Evolutionary conservation across 2,113 vertebrate species (phyloP).

Genomic region (Eclectus roratus): DNA sequence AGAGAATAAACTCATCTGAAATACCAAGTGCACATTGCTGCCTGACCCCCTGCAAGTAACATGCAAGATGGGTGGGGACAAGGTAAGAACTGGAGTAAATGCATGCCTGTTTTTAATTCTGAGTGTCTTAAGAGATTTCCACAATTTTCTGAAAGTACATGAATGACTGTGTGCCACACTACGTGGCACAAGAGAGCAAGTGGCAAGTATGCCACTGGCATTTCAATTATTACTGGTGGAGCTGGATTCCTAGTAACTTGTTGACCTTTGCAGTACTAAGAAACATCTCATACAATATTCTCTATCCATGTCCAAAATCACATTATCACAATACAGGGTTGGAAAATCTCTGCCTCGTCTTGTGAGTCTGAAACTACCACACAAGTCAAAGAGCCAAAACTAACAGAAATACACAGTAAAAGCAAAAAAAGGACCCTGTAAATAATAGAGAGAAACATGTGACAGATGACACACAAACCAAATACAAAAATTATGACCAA

Average conservation of each 20-base stretch:
- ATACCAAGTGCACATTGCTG: neutral
- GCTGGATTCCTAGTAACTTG: neutral
- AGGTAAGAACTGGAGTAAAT: neutral
- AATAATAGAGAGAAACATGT: neutral
- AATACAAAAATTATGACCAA: neutral
- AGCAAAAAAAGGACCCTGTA: neutral
- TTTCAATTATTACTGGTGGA: neutral
- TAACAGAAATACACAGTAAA: neutral
- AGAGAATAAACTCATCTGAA: neutral
- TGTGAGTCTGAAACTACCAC: neutral
- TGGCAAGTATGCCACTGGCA: neutral
- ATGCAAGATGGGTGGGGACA: neutral
- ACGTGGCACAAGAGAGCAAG: neutral
- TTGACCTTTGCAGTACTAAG: neutral
- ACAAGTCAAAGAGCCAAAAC: neutral
- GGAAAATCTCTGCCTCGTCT: neutral
- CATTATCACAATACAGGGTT: neutral
- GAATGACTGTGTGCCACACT: neutral
- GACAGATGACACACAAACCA: neutral
- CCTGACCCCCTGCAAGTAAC: neutral
- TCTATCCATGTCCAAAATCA: neutral
- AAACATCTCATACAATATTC: neutral
- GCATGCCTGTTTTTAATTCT: neutral
- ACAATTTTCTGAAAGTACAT: neutral
- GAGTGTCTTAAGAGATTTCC: neutral